These are phyloP conservation scores for Alsophila aescularia DNA, from an alignment of 2,888 invertebrate species.

Conservation along the genomic window DNA sequence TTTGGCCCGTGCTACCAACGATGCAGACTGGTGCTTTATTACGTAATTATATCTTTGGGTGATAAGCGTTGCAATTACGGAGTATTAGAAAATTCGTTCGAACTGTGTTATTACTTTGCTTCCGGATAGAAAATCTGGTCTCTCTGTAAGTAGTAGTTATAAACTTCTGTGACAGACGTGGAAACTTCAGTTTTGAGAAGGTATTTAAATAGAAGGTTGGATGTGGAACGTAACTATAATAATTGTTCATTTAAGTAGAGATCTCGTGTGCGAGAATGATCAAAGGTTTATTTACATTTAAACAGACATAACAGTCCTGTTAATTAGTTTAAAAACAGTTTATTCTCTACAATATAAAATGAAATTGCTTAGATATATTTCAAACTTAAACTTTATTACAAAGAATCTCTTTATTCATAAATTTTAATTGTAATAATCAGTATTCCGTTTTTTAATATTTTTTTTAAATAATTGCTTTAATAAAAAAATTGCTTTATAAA, in stretches of 20 bases:
- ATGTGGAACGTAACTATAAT: no score
- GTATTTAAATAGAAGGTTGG: no score
- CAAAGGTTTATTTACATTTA: background rate
- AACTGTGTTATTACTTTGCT: background rate
- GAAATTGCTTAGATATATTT: background rate
- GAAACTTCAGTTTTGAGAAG: no score
- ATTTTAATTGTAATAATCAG: no score
- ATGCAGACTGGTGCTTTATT: slow-evolving; percentile 34
- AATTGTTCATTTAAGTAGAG: no score
- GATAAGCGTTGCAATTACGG: slow-evolving; percentile 2
- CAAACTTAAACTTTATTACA: no score
- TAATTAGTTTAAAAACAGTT: background rate
- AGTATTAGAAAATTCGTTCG: background rate
- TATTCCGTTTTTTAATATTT: no score
- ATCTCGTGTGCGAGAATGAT: background rate
- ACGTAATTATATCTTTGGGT: slow-evolving; percentile 23
- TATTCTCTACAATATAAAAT: background rate
- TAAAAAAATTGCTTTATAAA: no score
- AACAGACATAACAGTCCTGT: background rate
- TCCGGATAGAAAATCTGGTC: background rate
- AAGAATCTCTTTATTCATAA: no score
- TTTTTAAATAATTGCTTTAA: no score
- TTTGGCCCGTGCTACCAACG: slow-evolving; percentile 41
- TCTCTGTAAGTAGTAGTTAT: background rate
- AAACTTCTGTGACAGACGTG: no score